Evolutionary conservation across 2,113 vertebrate genomes (phyloP).

Genomic region (Suricata suricatta): DNA sequence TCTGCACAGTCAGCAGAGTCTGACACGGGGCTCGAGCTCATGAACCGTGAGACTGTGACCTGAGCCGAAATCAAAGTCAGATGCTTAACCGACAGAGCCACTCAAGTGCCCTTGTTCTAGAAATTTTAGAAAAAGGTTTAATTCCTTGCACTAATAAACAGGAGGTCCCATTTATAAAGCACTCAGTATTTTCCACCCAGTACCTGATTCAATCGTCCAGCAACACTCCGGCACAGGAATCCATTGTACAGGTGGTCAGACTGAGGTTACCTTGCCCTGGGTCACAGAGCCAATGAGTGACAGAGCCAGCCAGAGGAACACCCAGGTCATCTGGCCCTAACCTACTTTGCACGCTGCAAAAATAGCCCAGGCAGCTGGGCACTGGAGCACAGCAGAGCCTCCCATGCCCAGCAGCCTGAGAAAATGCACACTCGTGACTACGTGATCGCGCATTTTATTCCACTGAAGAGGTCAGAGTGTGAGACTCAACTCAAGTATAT

Average conservation of each 20-base stretch:
- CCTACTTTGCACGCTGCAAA: background rate
- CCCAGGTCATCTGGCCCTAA: background rate
- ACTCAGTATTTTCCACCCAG: background rate
- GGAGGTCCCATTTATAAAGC: background rate
- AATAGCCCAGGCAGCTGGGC: background rate
- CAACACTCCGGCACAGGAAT: background rate
- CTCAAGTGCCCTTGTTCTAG: background rate
- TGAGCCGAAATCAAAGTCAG: too few relatives aligned
- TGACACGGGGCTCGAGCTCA: too few relatives aligned
- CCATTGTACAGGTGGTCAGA: background rate
- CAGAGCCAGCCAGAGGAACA: too few relatives aligned
- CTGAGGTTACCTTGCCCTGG: background rate
- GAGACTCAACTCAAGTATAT: background rate
- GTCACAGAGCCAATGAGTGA: background rate
- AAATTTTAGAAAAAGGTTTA: background rate
- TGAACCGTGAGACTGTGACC: too few relatives aligned
- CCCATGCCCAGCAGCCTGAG: background rate
- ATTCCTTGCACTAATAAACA: background rate
- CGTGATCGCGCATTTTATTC: background rate
- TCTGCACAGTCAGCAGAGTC: too few relatives aligned
- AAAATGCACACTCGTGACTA: background rate
- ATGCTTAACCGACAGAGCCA: too few relatives aligned
- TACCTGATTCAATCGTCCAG: background rate
- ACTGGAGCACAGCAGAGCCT: background rate
- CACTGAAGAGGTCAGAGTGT: background rate